These are phyloP conservation scores for Metellina segmentata DNA, from an alignment of 2,888 invertebrate genomes.

Conservation along the genomic window DNA sequence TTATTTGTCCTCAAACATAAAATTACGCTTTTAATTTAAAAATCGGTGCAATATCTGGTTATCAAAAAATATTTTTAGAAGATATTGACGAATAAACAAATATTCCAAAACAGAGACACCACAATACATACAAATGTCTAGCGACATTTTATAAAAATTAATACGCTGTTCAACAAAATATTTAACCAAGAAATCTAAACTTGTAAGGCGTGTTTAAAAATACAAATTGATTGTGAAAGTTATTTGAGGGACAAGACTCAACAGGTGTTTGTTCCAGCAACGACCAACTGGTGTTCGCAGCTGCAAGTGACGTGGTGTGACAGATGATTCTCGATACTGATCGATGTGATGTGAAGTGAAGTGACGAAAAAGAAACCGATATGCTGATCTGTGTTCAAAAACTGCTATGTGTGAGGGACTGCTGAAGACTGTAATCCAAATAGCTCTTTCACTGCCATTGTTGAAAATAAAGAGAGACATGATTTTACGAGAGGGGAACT, in stretches of 20 bases:
- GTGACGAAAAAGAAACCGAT: background rate
- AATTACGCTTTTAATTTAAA: no score
- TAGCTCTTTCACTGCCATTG: slow-evolving; percentile 72
- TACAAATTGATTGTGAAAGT: background rate
- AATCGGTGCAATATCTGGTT: no score
- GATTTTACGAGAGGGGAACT: slow-evolving; percentile 24
- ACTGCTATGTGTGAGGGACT: background rate
- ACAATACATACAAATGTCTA: no score
- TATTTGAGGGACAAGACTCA: background rate
- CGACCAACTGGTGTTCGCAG: background rate
- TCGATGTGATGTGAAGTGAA: background rate
- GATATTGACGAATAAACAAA: no score
- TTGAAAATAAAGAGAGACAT: slow-evolving; percentile 38
- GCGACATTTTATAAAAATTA: no score
- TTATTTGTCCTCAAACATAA: no score
- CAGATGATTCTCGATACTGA: background rate
- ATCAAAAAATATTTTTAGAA: no score
- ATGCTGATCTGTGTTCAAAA: slow-evolving; percentile 5
- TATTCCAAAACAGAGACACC: no score
- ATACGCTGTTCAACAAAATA: no score
- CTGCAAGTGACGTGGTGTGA: background rate
- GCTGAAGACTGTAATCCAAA: slow-evolving; percentile 43
- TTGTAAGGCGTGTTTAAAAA: no score
- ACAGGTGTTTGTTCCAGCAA: background rate
- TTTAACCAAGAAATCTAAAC: no score